These are phyloP conservation scores for Alexandromys fortis DNA, from an alignment of 2,113 vertebrate genomes.

Conservation along the genomic window DNA sequence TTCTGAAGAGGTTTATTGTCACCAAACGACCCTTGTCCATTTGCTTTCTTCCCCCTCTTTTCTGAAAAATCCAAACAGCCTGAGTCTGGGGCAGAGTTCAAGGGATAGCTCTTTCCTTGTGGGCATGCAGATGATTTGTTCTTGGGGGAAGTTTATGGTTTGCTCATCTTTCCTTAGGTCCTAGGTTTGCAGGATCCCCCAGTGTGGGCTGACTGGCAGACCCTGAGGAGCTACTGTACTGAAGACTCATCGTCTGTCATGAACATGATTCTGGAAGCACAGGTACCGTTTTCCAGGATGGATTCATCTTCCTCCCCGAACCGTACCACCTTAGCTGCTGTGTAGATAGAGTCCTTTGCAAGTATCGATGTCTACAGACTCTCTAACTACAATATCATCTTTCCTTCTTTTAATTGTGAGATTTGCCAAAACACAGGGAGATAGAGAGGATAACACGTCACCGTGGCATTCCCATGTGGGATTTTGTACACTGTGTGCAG, in stretches of 20 bases:
- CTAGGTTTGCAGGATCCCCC: slow-evolving; percentile 87
- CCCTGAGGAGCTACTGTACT: slow-evolving; percentile 89
- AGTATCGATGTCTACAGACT: background rate
- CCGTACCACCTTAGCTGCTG: background rate
- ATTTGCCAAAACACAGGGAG: background rate
- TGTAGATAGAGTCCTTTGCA: background rate
- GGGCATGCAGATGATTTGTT: background rate
- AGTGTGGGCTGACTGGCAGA: slow-evolving; percentile 93
- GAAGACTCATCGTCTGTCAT: slow-evolving; percentile 89
- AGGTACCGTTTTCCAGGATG: slow-evolving; percentile 84
- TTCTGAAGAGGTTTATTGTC: background rate
- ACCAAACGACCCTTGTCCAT: background rate
- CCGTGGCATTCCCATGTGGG: background rate
- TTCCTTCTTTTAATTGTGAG: background rate
- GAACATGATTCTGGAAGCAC: slow-evolving; percentile 90
- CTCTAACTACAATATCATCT: background rate
- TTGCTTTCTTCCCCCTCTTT: slow-evolving; percentile 23
- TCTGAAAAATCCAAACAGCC: background rate
- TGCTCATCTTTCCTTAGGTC: slow-evolving; percentile 87
- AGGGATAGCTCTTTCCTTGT: background rate
- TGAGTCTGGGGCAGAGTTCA: background rate
- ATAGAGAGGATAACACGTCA: background rate
- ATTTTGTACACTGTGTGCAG: background rate
- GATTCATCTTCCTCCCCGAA: background rate
- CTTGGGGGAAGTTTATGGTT: background rate